Conservation (phyloP, 2,888 invertebrate species). For the Pterostichus madidus region DNA sequence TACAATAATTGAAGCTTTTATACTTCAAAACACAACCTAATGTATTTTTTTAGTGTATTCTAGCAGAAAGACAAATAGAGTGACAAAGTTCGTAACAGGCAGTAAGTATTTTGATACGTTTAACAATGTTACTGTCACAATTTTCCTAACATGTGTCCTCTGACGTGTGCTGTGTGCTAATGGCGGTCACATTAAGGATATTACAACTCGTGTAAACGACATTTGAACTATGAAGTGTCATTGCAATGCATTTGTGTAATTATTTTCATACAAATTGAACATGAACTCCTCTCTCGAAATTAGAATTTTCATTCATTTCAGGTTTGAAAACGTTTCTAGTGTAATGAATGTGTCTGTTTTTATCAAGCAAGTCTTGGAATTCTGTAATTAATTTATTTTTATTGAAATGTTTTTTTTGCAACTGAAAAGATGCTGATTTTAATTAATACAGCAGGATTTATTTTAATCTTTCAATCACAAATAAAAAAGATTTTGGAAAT, state of each 20-base stretch:
- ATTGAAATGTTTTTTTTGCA: not conserved
- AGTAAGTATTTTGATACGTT: conserved; percentile 1
- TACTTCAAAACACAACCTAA: not conserved
- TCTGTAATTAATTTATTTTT: conserved; percentile 13
- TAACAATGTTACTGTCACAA: conserved; percentile 12
- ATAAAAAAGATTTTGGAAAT: no score
- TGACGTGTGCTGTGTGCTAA: conserved; percentile 28
- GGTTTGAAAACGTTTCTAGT: not conserved
- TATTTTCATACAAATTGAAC: conserved; percentile 49
- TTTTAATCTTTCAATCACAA: no score
- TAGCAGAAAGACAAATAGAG: no score
- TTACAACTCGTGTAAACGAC: conserved; percentile 50
- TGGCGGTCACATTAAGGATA: conserved; percentile 44
- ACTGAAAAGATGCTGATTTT: no score
- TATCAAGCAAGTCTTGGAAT: not conserved
- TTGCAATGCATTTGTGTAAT: conserved; percentile 48
- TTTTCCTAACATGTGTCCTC: conserved; percentile 7
- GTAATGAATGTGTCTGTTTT: not conserved
- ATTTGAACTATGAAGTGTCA: conserved; percentile 30
- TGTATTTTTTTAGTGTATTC: not conserved
- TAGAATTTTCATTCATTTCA: conserved; percentile 16
- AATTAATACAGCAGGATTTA: no score
- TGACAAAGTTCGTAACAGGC: no score
- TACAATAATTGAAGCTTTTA: not conserved
- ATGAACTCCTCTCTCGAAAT: not conserved